phyloP scores from a whole-genome alignment of 92 coral and sea anemone genomes.

The Zoanthus gigantus region DNA sequence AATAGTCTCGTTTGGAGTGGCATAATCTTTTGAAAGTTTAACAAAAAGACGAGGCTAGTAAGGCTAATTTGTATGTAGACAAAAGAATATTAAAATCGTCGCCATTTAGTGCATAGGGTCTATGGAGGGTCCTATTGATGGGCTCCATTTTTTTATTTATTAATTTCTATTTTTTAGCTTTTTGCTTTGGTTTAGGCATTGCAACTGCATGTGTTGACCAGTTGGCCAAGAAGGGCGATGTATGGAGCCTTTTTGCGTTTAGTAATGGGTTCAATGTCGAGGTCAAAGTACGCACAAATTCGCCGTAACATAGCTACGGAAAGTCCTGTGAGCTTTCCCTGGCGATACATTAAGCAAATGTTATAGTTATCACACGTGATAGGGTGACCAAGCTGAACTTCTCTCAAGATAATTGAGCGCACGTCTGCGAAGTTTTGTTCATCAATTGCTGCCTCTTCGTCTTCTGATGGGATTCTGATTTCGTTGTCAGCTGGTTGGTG shows the following conservation, averaged over 20 bases:
- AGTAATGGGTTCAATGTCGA: conserved; percentile 40
- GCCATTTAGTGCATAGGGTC: too few species aligned
- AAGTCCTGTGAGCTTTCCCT: conserved; percentile 48
- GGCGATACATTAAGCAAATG: conserved; percentile 53
- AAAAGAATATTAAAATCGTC: too few species aligned
- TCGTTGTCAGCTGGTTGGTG: conserved; percentile 53
- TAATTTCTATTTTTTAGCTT: not conserved
- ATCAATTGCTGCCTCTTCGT: conserved; percentile 41
- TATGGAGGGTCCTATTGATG: too few species aligned
- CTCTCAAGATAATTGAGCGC: conserved; percentile 40
- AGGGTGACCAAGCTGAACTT: conserved; percentile 55
- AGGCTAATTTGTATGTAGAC: too few species aligned
- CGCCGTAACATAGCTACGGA: conserved; percentile 49
- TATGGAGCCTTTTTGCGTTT: conserved; percentile 27
- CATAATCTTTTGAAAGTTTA: too few species aligned
- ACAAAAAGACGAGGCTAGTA: too few species aligned
- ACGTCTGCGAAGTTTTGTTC: conserved; percentile 39
- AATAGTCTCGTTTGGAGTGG: too few species aligned
- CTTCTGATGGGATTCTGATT: conserved; percentile 28
- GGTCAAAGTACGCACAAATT: conserved; percentile 59
- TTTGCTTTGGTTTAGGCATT: conserved; percentile 1
- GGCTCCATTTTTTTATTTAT: not conserved
- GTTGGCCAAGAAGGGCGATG: conserved; percentile 35
- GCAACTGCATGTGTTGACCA: conserved; percentile 40
- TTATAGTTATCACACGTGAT: conserved; percentile 58